Evolutionary conservation across 1,140 invertebrate species (phyloP).

Genomic region (Metopolophium dirhodum): DNA sequence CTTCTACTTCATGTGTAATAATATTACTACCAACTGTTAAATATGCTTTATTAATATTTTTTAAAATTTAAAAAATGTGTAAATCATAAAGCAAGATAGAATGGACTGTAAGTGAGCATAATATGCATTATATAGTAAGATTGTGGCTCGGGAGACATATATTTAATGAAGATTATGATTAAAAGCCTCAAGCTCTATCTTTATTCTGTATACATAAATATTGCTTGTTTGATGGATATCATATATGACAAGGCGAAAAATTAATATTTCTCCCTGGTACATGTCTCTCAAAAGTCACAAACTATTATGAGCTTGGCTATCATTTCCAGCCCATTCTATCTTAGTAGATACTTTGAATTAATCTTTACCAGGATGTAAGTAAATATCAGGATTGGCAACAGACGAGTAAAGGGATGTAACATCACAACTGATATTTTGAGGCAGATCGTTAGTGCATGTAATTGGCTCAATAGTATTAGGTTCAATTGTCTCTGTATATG

Average conservation of each 20-base stretch:
- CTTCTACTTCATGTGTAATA: constrained; percentile 61
- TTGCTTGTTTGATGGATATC: background rate
- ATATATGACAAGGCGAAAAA: background rate
- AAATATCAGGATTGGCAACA: constrained; percentile 50
- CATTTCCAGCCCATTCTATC: background rate
- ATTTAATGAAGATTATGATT: background rate
- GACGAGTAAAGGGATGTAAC: constrained; percentile 46
- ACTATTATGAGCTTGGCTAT: background rate
- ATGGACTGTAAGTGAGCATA: background rate
- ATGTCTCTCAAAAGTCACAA: background rate
- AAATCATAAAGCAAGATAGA: background rate
- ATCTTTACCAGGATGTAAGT: constrained; percentile 45
- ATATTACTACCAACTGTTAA: constrained; percentile 41
- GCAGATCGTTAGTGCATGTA: constrained; percentile 42
- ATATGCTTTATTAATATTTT: constrained; percentile 6
- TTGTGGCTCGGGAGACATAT: background rate
- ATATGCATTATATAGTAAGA: background rate
- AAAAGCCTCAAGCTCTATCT: background rate
- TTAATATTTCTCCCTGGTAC: background rate
- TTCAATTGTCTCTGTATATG: constrained; percentile 28
- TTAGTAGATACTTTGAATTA: background rate
- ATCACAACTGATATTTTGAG: constrained; percentile 48
- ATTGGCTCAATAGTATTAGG: constrained; percentile 53
- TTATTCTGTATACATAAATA: background rate
- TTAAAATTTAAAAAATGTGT: background rate